Evolutionary conservation across 2,113 vertebrate genomes (phyloP), one percentile per base, ranked within the genome.

Genomic region (Hippocampus comes): DNA sequence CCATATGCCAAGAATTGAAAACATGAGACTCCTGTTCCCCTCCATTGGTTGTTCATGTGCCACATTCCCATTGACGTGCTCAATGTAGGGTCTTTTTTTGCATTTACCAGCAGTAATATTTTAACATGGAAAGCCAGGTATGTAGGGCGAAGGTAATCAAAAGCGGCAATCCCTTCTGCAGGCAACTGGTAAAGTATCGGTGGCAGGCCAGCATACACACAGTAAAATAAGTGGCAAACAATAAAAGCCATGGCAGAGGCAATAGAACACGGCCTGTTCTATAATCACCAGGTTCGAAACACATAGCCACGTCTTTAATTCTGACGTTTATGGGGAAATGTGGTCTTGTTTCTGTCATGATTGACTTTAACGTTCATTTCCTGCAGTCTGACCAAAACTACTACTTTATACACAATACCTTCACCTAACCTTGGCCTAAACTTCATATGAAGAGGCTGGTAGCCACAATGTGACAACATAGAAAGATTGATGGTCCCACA

Each of bases 341-440:
- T 81, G 80, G 42, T 81, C 74, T 72, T 84, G 79, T 84, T 82
- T 81, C 61, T 34, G 34, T 42, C 61, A 63, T 21, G 9, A 63
- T 18, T 41, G 34, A 42, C 60, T 61, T 34, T 17, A 34, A 61
- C 51, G 20, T 38, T 63, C 15, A 20, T 38, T 63, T 38, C 30
- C 15, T 38, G 60, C 51, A 63, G 17, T 21, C 9, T 9, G 15
- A 38, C 30, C 60, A 63, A 4, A 63, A 63, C 30, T 27, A 63
- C 60, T 4, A 21, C 18, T 63, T 63, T 20, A 63, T 21, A 38
- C 7, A 63, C 18, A 20, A 4, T 63, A 21, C 18, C 15, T 9
- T 63, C 30, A 63, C 30, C 60, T 63, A 21, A 4, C 51, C 51
- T 8, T 34, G 59, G 14, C 14, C 15, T 27, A 34, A 18, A 17